phyloP scores from a whole-genome alignment of 2,888 invertebrate species.

The Stratiomys singularior region DNA sequence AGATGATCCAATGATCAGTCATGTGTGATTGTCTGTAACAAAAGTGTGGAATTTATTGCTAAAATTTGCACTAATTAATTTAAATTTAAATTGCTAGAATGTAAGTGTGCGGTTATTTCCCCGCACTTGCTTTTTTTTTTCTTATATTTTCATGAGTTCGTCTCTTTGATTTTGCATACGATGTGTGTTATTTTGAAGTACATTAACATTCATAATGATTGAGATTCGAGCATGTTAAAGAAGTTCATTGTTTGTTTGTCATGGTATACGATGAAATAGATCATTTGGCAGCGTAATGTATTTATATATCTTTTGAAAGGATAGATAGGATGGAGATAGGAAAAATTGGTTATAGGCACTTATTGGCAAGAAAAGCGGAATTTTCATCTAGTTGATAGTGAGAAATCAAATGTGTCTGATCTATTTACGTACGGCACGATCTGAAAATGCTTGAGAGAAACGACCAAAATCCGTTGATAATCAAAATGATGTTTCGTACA shows the following conservation, averaged over 20 bases:
- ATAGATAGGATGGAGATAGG: background rate
- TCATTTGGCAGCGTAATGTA: conserved; percentile 12
- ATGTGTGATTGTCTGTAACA: conserved; percentile 39
- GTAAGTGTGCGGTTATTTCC: background rate
- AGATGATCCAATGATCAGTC: conserved; percentile 35
- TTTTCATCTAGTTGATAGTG: background rate
- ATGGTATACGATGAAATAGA: background rate
- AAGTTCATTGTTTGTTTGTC: conserved; percentile 18
- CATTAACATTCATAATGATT: conserved; percentile 26
- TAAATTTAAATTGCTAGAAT: conserved; percentile 15
- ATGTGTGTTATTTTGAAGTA: background rate
- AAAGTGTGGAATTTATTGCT: conserved; percentile 44
- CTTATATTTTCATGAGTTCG: background rate
- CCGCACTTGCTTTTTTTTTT: background rate
- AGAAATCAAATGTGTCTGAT: background rate
- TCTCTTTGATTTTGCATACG: too few relatives aligned
- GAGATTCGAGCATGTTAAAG: background rate
- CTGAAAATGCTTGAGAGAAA: background rate
- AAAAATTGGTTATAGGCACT: background rate
- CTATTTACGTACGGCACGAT: too few relatives aligned
- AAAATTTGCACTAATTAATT: conserved; percentile 38
- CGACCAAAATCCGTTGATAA: too few relatives aligned
- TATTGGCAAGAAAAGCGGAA: background rate
- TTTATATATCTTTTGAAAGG: background rate
- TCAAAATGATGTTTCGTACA: conserved; percentile 1